Evolutionary conservation across 2,797 vertebrate genomes (phyloP).

Genomic region (Chelon auratus): DNA sequence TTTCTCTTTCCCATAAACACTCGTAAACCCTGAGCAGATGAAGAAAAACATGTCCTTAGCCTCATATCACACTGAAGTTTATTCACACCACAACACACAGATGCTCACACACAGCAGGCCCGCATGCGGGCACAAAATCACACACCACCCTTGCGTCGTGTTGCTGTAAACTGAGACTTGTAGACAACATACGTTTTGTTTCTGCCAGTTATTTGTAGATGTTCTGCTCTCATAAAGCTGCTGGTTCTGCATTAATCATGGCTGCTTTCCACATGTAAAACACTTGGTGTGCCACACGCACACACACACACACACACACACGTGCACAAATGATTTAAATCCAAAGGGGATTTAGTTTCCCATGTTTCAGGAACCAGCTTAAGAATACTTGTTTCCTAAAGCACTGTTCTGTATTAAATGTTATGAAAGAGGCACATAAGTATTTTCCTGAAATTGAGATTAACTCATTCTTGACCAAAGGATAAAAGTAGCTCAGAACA

Average conservation of each 20-base stretch:
- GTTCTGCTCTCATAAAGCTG: constrained; percentile 28
- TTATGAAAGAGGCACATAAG: constrained; percentile 38
- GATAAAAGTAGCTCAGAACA: not conserved
- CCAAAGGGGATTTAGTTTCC: constrained; percentile 31
- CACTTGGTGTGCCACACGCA: not conserved
- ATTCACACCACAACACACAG: constrained; percentile 45
- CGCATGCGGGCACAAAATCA: constrained; percentile 1
- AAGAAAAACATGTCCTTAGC: constrained; percentile 42
- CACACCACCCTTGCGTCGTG: not conserved
- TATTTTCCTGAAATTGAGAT: constrained; percentile 11
- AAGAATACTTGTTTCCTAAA: constrained; percentile 27
- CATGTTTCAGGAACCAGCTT: constrained; percentile 35
- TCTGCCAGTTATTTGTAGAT: constrained; percentile 4
- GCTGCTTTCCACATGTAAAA: constrained; percentile 18
- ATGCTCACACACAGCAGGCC: constrained; percentile 1
- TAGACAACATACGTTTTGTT: constrained; percentile 45
- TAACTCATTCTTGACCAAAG: constrained; percentile 14
- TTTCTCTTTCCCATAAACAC: constrained; percentile 27
- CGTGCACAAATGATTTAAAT: constrained; percentile 14
- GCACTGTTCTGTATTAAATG: constrained; percentile 22
- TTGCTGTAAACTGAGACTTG: constrained; percentile 34
- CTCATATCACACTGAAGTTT: constrained; percentile 43
- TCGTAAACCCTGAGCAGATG: constrained; percentile 61
- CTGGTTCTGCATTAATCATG: constrained; percentile 20
- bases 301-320: not conserved